Percentiles rank a stretch among this genome's conserved stretches.
Conservation (phyloP, 2,888 invertebrate species). For the Hylaea fasciaria region DNA sequence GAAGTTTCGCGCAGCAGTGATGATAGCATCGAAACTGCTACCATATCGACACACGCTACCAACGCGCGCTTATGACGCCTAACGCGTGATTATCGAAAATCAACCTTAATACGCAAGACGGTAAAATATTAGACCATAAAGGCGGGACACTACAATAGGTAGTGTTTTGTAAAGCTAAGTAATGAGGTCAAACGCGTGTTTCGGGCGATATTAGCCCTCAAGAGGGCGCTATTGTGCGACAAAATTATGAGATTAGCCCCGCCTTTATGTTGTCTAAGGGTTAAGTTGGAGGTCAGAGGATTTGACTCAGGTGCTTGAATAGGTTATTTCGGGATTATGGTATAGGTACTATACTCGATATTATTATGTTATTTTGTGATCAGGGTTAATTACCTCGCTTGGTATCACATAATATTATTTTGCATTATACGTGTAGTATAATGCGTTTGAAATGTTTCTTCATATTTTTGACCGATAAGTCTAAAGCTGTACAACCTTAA, state of each 20-base stretch:
- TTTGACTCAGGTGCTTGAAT: constrained; percentile 35
- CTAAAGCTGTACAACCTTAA: no score
- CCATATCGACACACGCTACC: no score
- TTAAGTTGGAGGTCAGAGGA: constrained; percentile 33
- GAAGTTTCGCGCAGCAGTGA: no score
- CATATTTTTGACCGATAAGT: no score
- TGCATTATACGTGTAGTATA: no score
- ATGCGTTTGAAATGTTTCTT: no score
- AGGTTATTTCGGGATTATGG: constrained; percentile 27
- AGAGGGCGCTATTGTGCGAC: constrained; percentile 40
- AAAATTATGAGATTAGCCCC: constrained; percentile 45
- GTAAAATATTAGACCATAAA: constrained; percentile 25
- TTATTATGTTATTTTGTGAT: not conserved
- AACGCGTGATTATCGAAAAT: constrained; percentile 9
- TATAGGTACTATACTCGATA: not conserved
- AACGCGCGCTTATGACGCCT: no score
- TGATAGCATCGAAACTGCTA: no score
- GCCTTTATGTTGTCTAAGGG: constrained; percentile 39
- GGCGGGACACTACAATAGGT: constrained; percentile 22
- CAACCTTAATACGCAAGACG: constrained; percentile 16
- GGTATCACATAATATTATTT: no score
- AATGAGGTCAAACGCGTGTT: constrained; percentile 38
- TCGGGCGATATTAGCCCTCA: constrained; percentile 37
- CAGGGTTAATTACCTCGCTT: not conserved
- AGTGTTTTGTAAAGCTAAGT: constrained; percentile 31